Base-by-base conservation (phyloP, 2,888 invertebrate species). In the Drosophila mimetica region DNA sequence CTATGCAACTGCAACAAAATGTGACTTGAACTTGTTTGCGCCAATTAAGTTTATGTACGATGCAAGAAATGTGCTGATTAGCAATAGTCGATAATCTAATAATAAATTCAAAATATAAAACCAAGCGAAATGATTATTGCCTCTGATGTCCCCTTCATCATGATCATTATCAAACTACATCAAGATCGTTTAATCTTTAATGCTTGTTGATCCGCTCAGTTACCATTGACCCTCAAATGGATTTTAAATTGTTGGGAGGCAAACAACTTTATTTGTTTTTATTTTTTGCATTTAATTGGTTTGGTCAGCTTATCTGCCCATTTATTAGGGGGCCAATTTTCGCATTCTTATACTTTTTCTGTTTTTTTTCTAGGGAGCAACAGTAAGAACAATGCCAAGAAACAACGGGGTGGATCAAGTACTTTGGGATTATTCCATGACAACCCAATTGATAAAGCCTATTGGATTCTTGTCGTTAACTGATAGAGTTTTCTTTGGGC, bases 21-120 rank as follows among this genome's bases (percentile, higher is more conserved):
- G 77, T 75, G 86, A 83, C 75, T 81, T 73, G 65, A 71, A 73
- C 71, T 84, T 84, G 71, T 77, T 84, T 75, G 79, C 82, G 82
- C 86, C 85, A 84, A 86, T 84, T 87, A 85, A 74, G 82, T 82
- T 84, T 69, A 84, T 71, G 79, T 72, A 85, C 66, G 76, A 75
- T 75, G 74, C 77, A 76, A 61, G 41, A 69, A 75, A 77, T 71
- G 70, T 83, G 86, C 82, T 86, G 76, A 83, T 85, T 87, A 86
- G 86, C 85, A 76, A 77, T 84, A 87, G 79, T 87, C 76, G 76
- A 85, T 85, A 81, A 81, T 79, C 53, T 71, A 71, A 73, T 82
- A 73, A 61, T 47, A 69, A 79, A 69, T 36, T 55, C 34, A 71
- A 64, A 51, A 59, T 59, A 55, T 47, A 69, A 60, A 71, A 48